Evolutionary conservation across 1,140 invertebrate species (phyloP).

Genomic region (Zelostemma sp.): DNA sequence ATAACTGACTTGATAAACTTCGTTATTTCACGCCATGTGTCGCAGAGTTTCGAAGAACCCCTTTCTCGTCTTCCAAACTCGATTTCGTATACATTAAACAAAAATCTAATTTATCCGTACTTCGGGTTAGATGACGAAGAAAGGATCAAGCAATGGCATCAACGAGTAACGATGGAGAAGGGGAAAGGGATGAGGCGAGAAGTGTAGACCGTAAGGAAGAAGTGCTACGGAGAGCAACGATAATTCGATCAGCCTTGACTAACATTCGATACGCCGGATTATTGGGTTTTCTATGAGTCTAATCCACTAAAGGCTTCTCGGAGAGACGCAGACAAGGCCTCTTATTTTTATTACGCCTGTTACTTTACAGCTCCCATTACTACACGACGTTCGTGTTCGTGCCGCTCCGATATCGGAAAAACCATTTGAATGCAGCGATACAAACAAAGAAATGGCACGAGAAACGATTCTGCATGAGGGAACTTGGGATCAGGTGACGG

Average conservation of each 20-base stretch:
- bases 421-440: not conserved
- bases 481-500: no score
- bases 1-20: not conserved
- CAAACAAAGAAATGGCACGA: not conserved
- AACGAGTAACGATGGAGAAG: no score
- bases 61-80: slow-evolving; percentile 37
- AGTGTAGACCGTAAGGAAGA: slow-evolving; percentile 25
- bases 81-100: slow-evolving; percentile 49
- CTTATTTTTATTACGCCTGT: slow-evolving; percentile 22
- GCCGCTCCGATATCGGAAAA: not conserved
- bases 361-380: slow-evolving; percentile 10
- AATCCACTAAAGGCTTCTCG: slow-evolving; percentile 41
- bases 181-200: slow-evolving; percentile 26
- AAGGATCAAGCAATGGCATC: slow-evolving; percentile 28
- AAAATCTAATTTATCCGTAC: slow-evolving; percentile 49
- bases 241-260: slow-evolving; percentile 53
- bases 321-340: slow-evolving; percentile 11
- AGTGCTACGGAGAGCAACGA: slow-evolving; percentile 26
- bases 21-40: slow-evolving; percentile 4
- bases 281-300: slow-evolving; percentile 35
- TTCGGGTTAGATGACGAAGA: slow-evolving; percentile 30
- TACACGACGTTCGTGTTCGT: not conserved
- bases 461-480: no score
- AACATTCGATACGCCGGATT: slow-evolving; percentile 52
- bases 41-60: slow-evolving; percentile 15